These are phyloP conservation scores for Samia ricini DNA, from an alignment of 1,140 invertebrate genomes.

Conservation along the genomic window DNA sequence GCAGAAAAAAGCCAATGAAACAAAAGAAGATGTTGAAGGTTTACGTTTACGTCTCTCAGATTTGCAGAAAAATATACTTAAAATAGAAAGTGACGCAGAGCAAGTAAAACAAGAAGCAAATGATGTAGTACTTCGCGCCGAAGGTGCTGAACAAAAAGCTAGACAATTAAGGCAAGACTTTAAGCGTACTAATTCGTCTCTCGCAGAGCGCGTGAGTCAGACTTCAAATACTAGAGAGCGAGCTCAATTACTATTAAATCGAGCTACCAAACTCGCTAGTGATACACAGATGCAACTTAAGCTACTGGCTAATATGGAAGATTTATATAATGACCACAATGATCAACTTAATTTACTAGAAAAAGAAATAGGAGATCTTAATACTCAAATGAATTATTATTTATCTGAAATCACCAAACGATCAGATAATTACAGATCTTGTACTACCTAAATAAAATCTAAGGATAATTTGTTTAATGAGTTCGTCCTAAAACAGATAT, in stretches of 20 bases:
- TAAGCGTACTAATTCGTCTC: slow-evolving; percentile 64
- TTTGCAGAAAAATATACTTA: slow-evolving; percentile 86
- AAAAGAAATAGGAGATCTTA: slow-evolving; percentile 72
- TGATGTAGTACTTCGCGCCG: slow-evolving; percentile 70
- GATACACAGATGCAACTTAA: slow-evolving; percentile 87
- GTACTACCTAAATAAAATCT: slow-evolving; percentile 55
- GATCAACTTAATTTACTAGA: slow-evolving; percentile 69
- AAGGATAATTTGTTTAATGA: neutral
- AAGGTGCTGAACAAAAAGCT: slow-evolving; percentile 68
- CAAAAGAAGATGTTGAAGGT: slow-evolving; percentile 82
- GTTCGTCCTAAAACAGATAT: neutral
- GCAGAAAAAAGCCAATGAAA: slow-evolving; percentile 85
- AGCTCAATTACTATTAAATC: slow-evolving; percentile 84
- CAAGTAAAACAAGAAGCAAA: slow-evolving; percentile 79
- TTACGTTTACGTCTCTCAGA: slow-evolving; percentile 83
- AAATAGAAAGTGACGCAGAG: slow-evolving; percentile 83
- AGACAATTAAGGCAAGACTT: slow-evolving; percentile 65
- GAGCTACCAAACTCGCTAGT: slow-evolving; percentile 86
- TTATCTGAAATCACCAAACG: slow-evolving; percentile 76
- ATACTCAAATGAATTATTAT: slow-evolving; percentile 73
- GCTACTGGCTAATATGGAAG: slow-evolving; percentile 80
- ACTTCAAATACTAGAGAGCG: slow-evolving; percentile 81
- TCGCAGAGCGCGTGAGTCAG: slow-evolving; percentile 70
- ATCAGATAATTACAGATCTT: slow-evolving; percentile 75
- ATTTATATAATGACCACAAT: slow-evolving; percentile 75